Evolutionary conservation across 2,888 invertebrate species (phyloP), one percentile per base, ranked within the genome.

Genomic region (Drosophila borealis): DNA sequence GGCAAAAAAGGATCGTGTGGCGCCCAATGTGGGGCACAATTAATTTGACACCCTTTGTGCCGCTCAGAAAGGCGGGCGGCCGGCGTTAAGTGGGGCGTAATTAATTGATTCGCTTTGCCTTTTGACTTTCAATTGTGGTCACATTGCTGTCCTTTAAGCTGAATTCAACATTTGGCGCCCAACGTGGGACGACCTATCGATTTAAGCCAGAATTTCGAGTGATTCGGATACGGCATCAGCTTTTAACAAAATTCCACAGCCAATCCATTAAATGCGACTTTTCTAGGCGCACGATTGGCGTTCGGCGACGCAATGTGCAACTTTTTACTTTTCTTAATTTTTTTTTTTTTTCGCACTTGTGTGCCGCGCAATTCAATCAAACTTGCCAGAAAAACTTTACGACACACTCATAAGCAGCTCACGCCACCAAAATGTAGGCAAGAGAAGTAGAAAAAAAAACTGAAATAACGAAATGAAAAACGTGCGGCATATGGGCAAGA

Each of bases 331-430:
- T 29, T 29, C 8, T 8, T 29, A 8, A 29, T 8, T 21, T 29
- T 29, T 8, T 25, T 25, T 25, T 29, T 29, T 29, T 29, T 29
- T 29, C 8, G 29, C 29, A 29, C 29, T 8, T 29, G 2, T 29
- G 8, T 44, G 10, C 45, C 29, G 34, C 68, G 50, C 86, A 85
- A 85, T 82, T 82, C 82, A 82, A 82, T 82, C 86, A 86, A 82
- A 79, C 74, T 74, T 82, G 56, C 39, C 33, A 62, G 51, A 61
- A 66, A 59, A 82, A 82, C 80, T 85, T 82, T 82, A 85, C 75
- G 83, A 81, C 82, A 78, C 68, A 67, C 74, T 72, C 74, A 74
- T 76, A 71, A 71, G 67, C 53, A 70, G 59, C 45, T 36, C 48
- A 19, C 21, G 29, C 37, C 45, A 25, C 13, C 39, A 39, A 63